A percentile compares a stretch with the other conserved stretches of the same genome.
These are phyloP conservation scores for Boloria selene DNA, from an alignment of 2,888 invertebrate species.

Conservation along the genomic window DNA sequence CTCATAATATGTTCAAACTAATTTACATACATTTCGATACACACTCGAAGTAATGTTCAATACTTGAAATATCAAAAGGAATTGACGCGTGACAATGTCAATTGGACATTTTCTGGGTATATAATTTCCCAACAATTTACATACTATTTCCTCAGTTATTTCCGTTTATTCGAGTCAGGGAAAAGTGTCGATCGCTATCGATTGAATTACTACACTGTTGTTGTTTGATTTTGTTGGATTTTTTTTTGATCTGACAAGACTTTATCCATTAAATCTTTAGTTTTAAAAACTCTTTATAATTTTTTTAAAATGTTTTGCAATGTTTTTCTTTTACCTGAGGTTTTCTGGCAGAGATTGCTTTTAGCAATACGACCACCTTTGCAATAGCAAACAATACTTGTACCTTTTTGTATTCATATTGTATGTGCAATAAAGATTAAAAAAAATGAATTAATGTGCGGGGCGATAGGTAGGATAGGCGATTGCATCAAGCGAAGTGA, in stretches of 20 bases:
- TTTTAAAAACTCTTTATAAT: no score
- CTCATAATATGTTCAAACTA: not conserved
- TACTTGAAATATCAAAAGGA: conserved; percentile 1
- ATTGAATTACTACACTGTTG: conserved; percentile 10
- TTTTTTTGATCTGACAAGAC: not conserved
- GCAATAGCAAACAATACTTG: no score
- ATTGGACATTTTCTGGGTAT: conserved; percentile 5
- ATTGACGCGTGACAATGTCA: conserved; percentile 8
- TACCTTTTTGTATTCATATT: no score
- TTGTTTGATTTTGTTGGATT: not conserved
- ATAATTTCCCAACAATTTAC: conserved; percentile 10
- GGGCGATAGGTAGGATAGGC: no score
- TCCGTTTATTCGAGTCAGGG: not conserved
- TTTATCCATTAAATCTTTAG: conserved; percentile 5
- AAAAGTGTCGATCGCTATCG: conserved; percentile 4
- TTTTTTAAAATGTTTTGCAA: no score
- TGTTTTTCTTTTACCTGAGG: no score
- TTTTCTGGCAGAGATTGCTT: no score
- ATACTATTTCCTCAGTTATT: conserved; percentile 7
- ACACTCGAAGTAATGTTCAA: not conserved
- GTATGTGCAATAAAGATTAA: no score
- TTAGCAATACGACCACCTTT: no score
- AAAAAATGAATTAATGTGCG: no score
- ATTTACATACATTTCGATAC: not conserved
- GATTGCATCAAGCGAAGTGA: no score